Base-by-base conservation (phyloP, 2,797 vertebrate species). In the Chromobotia macracanthus region DNA sequence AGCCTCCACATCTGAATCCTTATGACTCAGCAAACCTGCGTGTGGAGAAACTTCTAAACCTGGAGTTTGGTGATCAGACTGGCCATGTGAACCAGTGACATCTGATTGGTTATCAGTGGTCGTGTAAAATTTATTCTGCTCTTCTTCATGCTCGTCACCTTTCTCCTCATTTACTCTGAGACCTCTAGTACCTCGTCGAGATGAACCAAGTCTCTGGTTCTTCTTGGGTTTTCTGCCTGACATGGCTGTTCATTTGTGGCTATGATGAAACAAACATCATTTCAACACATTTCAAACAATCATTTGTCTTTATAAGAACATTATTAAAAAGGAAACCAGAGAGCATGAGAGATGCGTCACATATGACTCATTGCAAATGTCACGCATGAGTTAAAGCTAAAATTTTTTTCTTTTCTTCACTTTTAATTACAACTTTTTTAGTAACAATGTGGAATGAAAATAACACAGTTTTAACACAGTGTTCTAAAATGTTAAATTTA, bases 181-280 rank as follows among this genome's bases (percentile, higher is more conserved):
- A 61, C 65, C 41, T 69, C 56, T 81, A 25, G 28, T 64, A 60
- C 46, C 73, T 13, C 84, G 89, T 23, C 87, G 86, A 38, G 90
- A 86, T 48, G 88, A 92, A 68, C 90, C 90, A 50, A 91, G 38
- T 67, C 82, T 90, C 53, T 80, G 80, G 63, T 75, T 85, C 88
- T 91, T 92, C 80, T 82, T 91, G 19, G 79, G 60, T 75, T 67
- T 88, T 77, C 80, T 83, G 79, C 79, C 51, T 75, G 91, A 91
- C 91, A 92, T 92, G 77, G 75, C 75, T 69, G 16, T 41, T 73
- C n/a, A 66, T 51, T 65, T 41, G 70, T 72, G 76, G 18, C 81
- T 84, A 55, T n/a, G 38, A 60, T 50, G 88, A 88, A 89, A 92
- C 91, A 86, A 87, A 75, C 87, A 89, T 3, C 5, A 25, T 28